A percentile compares a stretch with the other conserved stretches of the same genome.
phyloP scores from a whole-genome alignment of 2,113 vertebrate species.

The Myiagra hebetior region DNA sequence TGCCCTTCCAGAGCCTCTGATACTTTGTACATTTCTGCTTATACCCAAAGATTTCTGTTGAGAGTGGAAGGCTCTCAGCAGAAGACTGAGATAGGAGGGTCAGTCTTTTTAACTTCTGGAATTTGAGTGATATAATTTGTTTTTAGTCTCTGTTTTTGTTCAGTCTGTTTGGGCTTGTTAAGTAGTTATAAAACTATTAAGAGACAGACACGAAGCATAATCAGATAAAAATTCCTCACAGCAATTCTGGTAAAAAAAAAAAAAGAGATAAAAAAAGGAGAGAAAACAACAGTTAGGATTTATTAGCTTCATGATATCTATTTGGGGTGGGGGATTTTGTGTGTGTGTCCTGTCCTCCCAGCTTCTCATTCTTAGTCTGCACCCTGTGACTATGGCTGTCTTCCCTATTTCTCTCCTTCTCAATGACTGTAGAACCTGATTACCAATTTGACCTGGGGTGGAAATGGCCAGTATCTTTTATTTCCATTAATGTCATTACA shows the following conservation, averaged over 20 bases:
- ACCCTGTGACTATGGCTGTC: not conserved
- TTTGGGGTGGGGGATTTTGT: accelerated
- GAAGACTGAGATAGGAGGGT: not conserved
- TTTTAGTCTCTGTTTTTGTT: not conserved
- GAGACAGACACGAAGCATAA: not conserved
- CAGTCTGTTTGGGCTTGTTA: not conserved
- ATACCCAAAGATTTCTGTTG: not conserved
- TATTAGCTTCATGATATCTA: not conserved
- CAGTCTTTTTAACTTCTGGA: not conserved
- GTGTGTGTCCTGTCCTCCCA: accelerated
- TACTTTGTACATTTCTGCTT: not conserved
- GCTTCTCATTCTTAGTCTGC: not conserved
- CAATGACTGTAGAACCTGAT: not conserved
- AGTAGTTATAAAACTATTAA: not conserved
- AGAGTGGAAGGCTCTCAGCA: not conserved
- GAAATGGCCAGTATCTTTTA: not conserved
- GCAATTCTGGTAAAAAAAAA: not conserved
- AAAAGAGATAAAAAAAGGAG: too few relatives aligned
- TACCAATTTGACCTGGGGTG: not conserved
- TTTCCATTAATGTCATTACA: not conserved
- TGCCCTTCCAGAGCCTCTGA: not conserved
- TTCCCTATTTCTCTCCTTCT: not conserved
- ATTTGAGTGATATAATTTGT: not conserved
- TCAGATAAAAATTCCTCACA: not conserved
- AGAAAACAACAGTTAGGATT: not conserved